These are phyloP conservation scores for Porites lutea DNA, from an alignment of 64 coral and sea anemone species.

Conservation along the genomic window DNA sequence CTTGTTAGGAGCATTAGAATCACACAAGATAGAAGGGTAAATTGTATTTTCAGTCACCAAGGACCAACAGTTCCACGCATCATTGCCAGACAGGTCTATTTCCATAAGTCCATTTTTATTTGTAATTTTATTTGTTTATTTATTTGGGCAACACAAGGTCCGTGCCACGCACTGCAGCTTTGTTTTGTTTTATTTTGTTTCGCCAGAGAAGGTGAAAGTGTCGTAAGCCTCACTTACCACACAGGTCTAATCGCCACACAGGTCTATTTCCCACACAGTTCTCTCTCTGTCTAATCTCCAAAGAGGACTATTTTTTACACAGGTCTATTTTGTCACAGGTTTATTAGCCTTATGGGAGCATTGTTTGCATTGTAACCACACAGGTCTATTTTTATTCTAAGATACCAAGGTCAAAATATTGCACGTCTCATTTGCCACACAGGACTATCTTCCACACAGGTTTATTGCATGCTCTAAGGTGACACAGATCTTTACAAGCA, in stretches of 20 bases:
- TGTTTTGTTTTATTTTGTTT: background rate
- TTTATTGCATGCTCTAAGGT: constrained; percentile 19
- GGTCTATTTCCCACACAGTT: background rate
- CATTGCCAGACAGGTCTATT: no score
- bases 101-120: no score
- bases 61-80: no score
- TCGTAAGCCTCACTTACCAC: background rate
- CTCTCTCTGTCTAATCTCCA: background rate
- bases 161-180: no score
- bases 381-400: background rate
- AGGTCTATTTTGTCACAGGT: constrained; percentile 6
- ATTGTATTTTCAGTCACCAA: no score
- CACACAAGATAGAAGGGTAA: no score
- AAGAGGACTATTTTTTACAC: background rate
- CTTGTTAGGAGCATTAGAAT: background rate
- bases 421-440: background rate
- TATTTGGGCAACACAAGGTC: no score
- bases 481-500: constrained; percentile 16
- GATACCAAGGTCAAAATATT: constrained; percentile 18
- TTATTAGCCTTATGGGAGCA: background rate
- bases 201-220: constrained; percentile 11
- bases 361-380: background rate
- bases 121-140: no score
- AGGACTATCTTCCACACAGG: constrained; percentile 24
- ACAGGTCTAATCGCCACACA: constrained; percentile 1